Conservation (phyloP, 2,113 vertebrate genomes). For the Dipodomys spectabilis region DNA sequence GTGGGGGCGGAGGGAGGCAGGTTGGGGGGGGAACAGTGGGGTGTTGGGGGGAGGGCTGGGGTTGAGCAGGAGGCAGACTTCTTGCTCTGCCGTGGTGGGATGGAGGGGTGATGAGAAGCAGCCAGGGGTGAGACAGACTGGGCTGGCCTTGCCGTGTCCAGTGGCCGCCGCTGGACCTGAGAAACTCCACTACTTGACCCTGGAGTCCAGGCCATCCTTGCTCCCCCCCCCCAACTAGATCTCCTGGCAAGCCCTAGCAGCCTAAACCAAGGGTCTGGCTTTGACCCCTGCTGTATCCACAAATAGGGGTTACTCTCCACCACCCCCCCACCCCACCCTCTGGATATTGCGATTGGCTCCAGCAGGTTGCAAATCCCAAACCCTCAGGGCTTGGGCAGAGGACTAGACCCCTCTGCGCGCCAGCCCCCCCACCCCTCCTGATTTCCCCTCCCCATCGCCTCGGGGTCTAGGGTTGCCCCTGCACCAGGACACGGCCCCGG, state of each 20-base stretch:
- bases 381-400: neutral
- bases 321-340: neutral
- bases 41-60: neutral
- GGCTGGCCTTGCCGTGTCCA: neutral
- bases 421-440: neutral
- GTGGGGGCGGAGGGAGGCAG: constrained; percentile 71
- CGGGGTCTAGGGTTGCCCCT: constrained; percentile 28
- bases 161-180: neutral
- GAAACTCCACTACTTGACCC: constrained; percentile 68
- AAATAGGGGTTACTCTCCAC: neutral
- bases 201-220: neutral
- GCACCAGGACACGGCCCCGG: neutral
- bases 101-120: neutral
- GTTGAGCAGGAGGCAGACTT: neutral
- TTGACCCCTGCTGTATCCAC: neutral
- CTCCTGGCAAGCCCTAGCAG: neutral
- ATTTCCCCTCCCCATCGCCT: constrained; percentile 34
- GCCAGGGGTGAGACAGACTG: constrained; percentile 36
- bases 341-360: neutral
- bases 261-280: neutral
- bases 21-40: constrained; percentile 44
- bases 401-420: neutral
- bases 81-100: neutral
- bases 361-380: constrained; percentile 14
- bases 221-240: neutral